Conservation (phyloP, 2,888 invertebrate species). For the Cantharis nigra region DNA sequence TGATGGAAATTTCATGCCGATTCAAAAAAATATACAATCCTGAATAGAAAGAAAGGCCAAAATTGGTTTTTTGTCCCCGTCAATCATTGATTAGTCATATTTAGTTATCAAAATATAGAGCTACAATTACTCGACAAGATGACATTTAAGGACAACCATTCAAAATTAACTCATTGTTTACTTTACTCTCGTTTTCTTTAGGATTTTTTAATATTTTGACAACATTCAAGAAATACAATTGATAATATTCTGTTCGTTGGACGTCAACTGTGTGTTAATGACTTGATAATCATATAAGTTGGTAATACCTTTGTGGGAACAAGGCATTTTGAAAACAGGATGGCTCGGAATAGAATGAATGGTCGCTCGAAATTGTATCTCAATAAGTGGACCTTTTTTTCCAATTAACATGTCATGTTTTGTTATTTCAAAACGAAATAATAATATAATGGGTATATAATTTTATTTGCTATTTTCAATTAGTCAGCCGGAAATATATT, state of each 20-base stretch:
- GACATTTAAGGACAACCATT: not conserved
- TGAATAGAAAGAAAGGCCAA: not conserved
- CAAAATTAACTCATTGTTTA: not conserved
- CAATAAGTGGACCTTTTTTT: slow-evolving; percentile 45
- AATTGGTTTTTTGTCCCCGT: not conserved
- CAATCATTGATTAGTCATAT: not conserved
- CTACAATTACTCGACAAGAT: not conserved
- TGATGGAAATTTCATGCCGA: not conserved
- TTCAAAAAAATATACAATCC: not conserved
- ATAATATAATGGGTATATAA: slow-evolving; percentile 50
- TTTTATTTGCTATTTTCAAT: slow-evolving; percentile 49
- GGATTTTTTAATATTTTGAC: not conserved
- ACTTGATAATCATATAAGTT: slow-evolving; percentile 42
- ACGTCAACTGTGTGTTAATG: slow-evolving; percentile 33
- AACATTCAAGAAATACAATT: not conserved
- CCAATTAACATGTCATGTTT: slow-evolving; percentile 51
- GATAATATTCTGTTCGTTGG: not conserved
- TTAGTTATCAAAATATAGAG: not conserved
- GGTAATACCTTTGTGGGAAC: slow-evolving; percentile 45
- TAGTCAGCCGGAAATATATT: slow-evolving; percentile 47
- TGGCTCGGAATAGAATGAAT: slow-evolving; percentile 40
- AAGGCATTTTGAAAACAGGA: slow-evolving; percentile 33
- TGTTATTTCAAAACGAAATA: slow-evolving; percentile 47
- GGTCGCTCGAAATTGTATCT: slow-evolving; percentile 43
- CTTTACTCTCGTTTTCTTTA: not conserved